These are phyloP conservation scores for Dryococelus australis DNA, from an alignment of 2,888 invertebrate genomes.

Conservation along the genomic window DNA sequence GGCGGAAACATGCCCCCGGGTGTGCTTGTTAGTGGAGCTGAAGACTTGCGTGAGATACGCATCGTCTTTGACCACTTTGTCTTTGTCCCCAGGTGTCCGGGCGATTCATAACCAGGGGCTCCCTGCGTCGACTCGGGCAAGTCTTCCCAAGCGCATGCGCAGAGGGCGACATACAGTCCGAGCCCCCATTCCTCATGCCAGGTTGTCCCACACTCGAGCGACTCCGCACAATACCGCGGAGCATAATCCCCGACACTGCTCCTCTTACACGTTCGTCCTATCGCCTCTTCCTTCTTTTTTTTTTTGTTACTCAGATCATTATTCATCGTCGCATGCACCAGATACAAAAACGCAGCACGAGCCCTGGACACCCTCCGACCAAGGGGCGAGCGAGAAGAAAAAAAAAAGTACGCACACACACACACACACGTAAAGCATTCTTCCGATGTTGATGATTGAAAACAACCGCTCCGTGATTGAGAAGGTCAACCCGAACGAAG, in stretches of 20 bases:
- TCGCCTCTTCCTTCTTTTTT: background rate
- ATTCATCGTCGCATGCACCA: conserved; percentile 24
- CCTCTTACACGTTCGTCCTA: conserved; percentile 18
- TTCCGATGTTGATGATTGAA: conserved; percentile 26
- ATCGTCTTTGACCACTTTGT: background rate
- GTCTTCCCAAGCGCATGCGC: background rate
- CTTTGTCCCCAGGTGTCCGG: background rate
- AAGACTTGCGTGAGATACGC: background rate
- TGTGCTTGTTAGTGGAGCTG: too few relatives aligned
- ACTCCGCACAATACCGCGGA: background rate
- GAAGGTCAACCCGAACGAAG: conserved; percentile 28
- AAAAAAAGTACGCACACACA: background rate
- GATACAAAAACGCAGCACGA: conserved; percentile 29
- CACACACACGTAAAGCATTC: background rate
- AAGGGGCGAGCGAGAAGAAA: background rate
- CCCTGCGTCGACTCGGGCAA: background rate
- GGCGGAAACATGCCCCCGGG: too few relatives aligned
- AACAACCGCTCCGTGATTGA: conserved; percentile 33
- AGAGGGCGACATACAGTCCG: background rate
- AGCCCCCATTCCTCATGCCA: background rate
- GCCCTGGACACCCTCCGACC: conserved; percentile 1
- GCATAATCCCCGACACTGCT: conserved; percentile 12
- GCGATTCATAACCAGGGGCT: background rate
- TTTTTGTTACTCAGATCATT: conserved; percentile 13
- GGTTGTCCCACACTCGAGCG: conserved; percentile 17